Percentiles rank a stretch among this genome's conserved stretches.
Conservation (phyloP, 2,888 invertebrate species). For the Marronus borbonicus region DNA sequence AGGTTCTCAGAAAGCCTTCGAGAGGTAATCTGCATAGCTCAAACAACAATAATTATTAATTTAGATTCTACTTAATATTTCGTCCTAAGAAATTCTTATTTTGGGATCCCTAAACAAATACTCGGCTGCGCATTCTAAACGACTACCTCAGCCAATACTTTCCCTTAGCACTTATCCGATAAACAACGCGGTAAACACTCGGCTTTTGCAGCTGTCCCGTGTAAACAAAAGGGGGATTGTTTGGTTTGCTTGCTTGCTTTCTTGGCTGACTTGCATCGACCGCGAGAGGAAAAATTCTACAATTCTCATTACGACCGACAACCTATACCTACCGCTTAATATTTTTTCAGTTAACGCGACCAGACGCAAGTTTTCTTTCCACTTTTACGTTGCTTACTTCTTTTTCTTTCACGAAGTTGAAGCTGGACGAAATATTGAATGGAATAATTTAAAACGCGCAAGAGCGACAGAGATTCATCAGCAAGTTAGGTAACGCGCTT, state of each 20-base stretch:
- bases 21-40: too few relatives aligned
- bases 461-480: neutral
- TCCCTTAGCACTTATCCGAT: conserved; percentile 52
- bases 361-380: neutral
- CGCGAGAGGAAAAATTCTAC: conserved; percentile 27
- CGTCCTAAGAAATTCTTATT: conserved; percentile 6
- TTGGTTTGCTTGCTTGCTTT: neutral
- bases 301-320: conserved; percentile 35
- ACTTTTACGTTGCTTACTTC: neutral
- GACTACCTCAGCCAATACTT: conserved; percentile 36
- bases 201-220: conserved; percentile 52
- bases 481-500: too few relatives aligned
- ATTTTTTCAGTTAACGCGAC: conserved; percentile 20
- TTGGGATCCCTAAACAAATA: conserved; percentile 38
- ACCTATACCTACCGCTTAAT: conserved; percentile 37
- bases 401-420: neutral
- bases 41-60: too few relatives aligned
- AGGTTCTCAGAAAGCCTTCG: too few relatives aligned
- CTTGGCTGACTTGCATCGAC: neutral
- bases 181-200: conserved; percentile 50
- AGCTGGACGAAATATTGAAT: too few relatives aligned
- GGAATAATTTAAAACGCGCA: conserved; percentile 30
- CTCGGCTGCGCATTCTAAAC: conserved; percentile 33
- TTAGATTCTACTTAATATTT: neutral
- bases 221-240: conserved; percentile 47